A percentile compares a stretch with the other conserved stretches of the same genome.
Conservation (phyloP, 2,113 vertebrate species). For the Vidua macroura region DNA sequence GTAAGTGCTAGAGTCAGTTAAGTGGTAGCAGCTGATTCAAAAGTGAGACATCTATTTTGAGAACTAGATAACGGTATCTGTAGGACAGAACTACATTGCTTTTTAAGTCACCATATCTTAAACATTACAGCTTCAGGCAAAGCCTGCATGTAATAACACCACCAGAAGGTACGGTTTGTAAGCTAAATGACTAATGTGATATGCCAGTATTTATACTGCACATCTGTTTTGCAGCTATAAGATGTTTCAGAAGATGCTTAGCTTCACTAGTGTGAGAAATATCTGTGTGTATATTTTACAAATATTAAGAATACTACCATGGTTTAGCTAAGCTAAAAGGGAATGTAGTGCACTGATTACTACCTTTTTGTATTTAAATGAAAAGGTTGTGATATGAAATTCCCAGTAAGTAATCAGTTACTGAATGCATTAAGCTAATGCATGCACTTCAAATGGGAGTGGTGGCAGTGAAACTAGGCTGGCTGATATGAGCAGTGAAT, state of each 20-base stretch:
- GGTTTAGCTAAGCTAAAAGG: not conserved
- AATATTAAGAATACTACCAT: not conserved
- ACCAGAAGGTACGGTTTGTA: constrained; percentile 34
- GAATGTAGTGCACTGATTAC: not conserved
- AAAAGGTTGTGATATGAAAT: not conserved
- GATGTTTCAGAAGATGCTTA: not conserved
- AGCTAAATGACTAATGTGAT: not conserved
- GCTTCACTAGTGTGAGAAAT: not conserved
- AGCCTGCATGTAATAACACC: not conserved
- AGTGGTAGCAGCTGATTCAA: not conserved
- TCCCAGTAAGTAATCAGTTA: not conserved
- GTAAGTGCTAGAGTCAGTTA: accelerated
- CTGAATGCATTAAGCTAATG: not conserved
- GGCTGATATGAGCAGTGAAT: not conserved
- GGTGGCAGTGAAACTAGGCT: not conserved
- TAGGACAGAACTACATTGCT: not conserved
- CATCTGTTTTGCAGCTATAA: not conserved
- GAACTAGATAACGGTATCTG: not conserved
- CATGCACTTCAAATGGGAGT: not conserved
- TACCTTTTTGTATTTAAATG: not conserved
- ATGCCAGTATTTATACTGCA: not conserved
- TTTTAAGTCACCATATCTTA: not conserved
- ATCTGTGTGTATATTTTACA: not conserved
- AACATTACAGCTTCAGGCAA: not conserved
- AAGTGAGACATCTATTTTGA: not conserved